phyloP scores from a whole-genome alignment of 1,140 invertebrate species.

The Telenomus remus region DNA sequence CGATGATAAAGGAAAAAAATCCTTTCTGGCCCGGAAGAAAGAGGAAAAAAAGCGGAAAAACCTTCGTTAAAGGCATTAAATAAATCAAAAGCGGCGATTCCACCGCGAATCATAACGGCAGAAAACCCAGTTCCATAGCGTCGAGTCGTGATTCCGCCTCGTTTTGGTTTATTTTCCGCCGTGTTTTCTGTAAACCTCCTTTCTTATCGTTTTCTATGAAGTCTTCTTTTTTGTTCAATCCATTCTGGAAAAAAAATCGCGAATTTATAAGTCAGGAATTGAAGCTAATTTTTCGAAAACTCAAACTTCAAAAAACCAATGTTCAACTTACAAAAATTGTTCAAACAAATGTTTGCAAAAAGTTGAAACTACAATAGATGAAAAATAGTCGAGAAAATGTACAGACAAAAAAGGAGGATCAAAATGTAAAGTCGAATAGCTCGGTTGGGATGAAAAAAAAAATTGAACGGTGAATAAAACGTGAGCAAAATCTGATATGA shows the following conservation, averaged over 20 bases:
- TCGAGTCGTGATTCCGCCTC: constrained; percentile 49
- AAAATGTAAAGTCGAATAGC: no score
- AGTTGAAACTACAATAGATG: no score
- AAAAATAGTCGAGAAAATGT: no score
- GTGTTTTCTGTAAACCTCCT: constrained; percentile 53
- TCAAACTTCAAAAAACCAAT: no score
- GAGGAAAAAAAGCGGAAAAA: constrained; percentile 38
- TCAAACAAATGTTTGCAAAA: no score
- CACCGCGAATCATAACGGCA: constrained; percentile 53
- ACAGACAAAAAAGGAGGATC: no score
- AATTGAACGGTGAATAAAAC: no score
- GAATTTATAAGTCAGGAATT: constrained; percentile 31
- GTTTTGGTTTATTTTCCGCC: constrained; percentile 55
- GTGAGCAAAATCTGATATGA: no score
- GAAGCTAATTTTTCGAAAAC: neutral
- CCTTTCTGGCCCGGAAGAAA: neutral
- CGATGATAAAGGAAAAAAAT: no score
- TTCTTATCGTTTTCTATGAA: constrained; percentile 56
- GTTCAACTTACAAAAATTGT: no score
- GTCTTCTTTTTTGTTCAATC: constrained; percentile 37
- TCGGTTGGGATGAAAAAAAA: no score
- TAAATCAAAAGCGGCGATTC: constrained; percentile 57
- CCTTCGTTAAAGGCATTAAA: constrained; percentile 45
- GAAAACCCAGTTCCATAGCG: constrained; percentile 53
- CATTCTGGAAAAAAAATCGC: constrained; percentile 47